Conservation (phyloP, 2,797 vertebrate genomes). For the Florisuga fusca region DNA sequence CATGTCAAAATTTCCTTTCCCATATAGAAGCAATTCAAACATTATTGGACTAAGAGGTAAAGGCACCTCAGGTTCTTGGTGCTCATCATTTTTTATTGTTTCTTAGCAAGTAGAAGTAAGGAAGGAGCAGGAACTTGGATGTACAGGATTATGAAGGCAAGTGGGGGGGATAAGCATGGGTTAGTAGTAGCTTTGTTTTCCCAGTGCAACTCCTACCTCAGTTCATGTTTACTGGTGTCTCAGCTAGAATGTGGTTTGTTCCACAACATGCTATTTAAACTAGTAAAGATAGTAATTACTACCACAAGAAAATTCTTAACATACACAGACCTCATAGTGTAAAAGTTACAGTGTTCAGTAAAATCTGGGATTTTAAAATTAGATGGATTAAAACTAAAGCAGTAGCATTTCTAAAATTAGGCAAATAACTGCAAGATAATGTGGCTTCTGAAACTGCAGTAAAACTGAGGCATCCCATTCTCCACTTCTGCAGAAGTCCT, state of each 20-base stretch:
- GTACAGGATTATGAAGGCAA: neutral
- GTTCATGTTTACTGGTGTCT: neutral
- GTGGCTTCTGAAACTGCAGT: neutral
- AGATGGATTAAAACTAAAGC: neutral
- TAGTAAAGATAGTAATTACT: neutral
- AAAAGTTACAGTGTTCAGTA: neutral
- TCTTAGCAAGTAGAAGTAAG: constrained; percentile 6
- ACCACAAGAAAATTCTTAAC: neutral
- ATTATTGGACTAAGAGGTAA: neutral
- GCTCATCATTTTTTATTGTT: neutral
- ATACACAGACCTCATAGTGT: accelerated
- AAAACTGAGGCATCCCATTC: neutral
- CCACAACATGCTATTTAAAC: neutral
- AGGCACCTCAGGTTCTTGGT: neutral
- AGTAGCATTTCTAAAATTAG: neutral
- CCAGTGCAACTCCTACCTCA: neutral
- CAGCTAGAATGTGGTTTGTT: neutral
- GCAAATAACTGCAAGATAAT: accelerated
- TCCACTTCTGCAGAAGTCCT: neutral
- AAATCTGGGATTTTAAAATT: neutral
- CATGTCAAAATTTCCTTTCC: neutral
- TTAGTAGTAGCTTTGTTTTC: neutral
- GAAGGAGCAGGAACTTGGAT: neutral
- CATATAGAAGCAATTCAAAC: neutral
- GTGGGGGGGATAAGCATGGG: neutral